Percentiles rank a stretch among this genome's conserved stretches.
Conservation (phyloP, 2,797 vertebrate species). For the Kryptopterus vitreolus region DNA sequence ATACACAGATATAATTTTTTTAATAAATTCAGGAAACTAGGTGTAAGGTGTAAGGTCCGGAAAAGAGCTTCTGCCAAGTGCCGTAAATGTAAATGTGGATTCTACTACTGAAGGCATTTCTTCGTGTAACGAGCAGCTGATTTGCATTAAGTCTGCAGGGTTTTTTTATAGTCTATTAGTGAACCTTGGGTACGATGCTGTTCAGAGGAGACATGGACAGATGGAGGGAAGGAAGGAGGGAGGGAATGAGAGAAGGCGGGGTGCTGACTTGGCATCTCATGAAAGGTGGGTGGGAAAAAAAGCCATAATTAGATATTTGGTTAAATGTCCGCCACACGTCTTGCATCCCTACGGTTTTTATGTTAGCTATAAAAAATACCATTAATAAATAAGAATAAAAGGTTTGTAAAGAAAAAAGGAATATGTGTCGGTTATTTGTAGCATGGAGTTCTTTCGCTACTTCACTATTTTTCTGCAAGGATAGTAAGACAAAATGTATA, state of each 20-base stretch:
- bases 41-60: too few relatives aligned
- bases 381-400: slow-evolving; percentile 2
- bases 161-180: not conserved
- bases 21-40: too few relatives aligned
- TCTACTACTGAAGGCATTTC: not conserved
- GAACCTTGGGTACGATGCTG: not conserved
- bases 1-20: too few relatives aligned
- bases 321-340: slow-evolving; percentile 20
- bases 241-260: not conserved
- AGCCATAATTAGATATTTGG: slow-evolving; percentile 28
- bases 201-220: slow-evolving; percentile 8
- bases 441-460: not conserved
- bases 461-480: not conserved
- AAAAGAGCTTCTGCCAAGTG: too few relatives aligned
- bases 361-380: not conserved
- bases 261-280: slow-evolving; percentile 20
- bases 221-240: slow-evolving; percentile 14
- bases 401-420: not conserved
- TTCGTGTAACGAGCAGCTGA: not conserved
- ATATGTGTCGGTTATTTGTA: not conserved
- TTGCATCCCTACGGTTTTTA: slow-evolving; percentile 21
- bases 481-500: not conserved
- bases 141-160: too few relatives aligned
- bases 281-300: slow-evolving; percentile 17
- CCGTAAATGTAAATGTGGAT: not conserved